phyloP scores from a whole-genome alignment of 2,113 vertebrate genomes.

The Raja brachyura region DNA sequence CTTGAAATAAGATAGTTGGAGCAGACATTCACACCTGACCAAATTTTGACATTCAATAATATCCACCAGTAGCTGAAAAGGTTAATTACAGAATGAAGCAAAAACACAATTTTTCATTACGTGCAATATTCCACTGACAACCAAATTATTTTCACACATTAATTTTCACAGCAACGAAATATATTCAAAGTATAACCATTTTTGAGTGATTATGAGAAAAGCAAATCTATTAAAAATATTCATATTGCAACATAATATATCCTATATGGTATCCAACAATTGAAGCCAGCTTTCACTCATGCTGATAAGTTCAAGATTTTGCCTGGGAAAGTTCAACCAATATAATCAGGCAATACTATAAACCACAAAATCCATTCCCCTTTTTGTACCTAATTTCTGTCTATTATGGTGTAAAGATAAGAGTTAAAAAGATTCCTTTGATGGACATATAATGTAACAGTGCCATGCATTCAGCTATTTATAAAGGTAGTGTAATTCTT shows the following conservation, averaged over 20 bases:
- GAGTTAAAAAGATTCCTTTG: not conserved
- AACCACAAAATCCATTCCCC: not conserved
- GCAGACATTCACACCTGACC: conserved; percentile 65
- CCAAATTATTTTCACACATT: not conserved
- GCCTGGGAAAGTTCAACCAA: not conserved
- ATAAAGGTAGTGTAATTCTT: not conserved
- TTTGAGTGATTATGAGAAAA: not conserved
- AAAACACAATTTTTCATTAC: not conserved
- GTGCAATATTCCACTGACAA: not conserved
- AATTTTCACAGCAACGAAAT: not conserved
- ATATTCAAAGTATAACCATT: not conserved
- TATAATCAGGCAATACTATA: not conserved
- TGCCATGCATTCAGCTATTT: not conserved
- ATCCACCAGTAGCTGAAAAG: not conserved
- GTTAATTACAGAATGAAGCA: not conserved
- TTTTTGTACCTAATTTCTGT: not conserved
- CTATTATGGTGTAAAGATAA: not conserved
- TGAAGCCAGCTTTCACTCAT: not conserved
- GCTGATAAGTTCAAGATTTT: not conserved
- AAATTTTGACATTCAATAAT: conserved; percentile 58
- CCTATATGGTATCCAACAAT: not conserved
- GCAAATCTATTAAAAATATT: not conserved
- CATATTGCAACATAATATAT: not conserved
- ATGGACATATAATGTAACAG: not conserved
- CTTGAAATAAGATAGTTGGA: conserved; percentile 72